Base-by-base conservation (phyloP, 2,888 invertebrate species). In the Danaus chrysippus region DNA sequence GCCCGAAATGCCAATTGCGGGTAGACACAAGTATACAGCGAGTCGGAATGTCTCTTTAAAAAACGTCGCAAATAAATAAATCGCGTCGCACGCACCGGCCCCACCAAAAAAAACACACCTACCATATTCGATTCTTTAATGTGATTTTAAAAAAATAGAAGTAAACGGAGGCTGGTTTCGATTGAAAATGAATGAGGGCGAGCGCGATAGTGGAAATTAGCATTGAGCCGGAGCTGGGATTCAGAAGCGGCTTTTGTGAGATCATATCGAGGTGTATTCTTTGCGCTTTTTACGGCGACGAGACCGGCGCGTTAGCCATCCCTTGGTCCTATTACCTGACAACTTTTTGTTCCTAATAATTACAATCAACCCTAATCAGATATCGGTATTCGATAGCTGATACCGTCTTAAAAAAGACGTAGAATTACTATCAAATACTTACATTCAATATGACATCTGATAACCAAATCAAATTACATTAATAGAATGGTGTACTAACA, bases 141-240 rank as follows among this genome's bases (percentile, higher is more conserved):
- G 90, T 89, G 91, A 86, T 87, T 86, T 83, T 68, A 78, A 88
- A 90, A 91, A 91, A 90, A 91, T 88, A 89, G 87, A 87, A 87
- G 82, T 78, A 84, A 84, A 79, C 83, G 78, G 83, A 84, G 82
- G 77, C 82, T 83, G 86, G 84, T 79, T 89, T 81, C 89, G 89
- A 91, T 91, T 90, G 91, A 89, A 91, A 91, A 91, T 90, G 91
- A 91, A 90, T 89, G 91, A 90, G 90, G 83, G 85, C 86, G 90
- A 86, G 79, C 84, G 86, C 90, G 91, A 91, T 91, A 91, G 91
- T 89, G 89, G 91, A 91, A 91, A 91, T 91, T 91, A 91, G 91
- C 91, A 91, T 91, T 84, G 91, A 87, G 86, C 86, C 82, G 86
- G 87, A 87, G 86, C 86, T 83, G 86, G 87, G 88, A 88, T 86